Evolutionary conservation across 2,888 invertebrate species (phyloP), one percentile per base, ranked within the genome.

Genomic region (Sinohyriopsis cumingii): DNA sequence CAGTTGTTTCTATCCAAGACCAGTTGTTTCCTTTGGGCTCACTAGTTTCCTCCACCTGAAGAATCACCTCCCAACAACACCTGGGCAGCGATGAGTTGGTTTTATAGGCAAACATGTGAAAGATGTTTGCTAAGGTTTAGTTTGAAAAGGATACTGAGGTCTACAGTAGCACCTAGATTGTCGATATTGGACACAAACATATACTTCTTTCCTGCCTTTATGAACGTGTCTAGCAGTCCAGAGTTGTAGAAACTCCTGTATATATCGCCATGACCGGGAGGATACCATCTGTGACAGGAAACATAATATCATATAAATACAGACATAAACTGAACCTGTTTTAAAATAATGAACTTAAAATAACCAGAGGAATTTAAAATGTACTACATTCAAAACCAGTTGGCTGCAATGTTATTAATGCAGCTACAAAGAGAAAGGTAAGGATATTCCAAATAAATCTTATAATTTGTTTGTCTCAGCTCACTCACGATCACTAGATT

Each of bases 111-210:
- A 33, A 9, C 9, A 5, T 20, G 19, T 19, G 19, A 22, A 59
- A 19, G 22, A 55, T 54, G 61, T 22, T 45, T 54, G 28, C 15
- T 33, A 69, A 60, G 24, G 9, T 5, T 33, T 33, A 54, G n/a
- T 33, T 15, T 64, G 33, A n/a, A 59, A 87, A 89, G 90, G 90
- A 99, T 98, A 91, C 95, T 96, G 72, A 98, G 92, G 91, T 99
- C 99, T 54, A 99, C 99, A 1, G 98, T 99, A 25, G 99, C 99
- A 24, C 99, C 99, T 81, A 99, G 92, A 91, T 99, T 99, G 91
- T 99, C 99, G 86, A 99, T 99, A 91, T 99, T 99, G 63, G 99
- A 99, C 83, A 99, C 94, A 92, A 99, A 99, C 90, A 97, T 96
- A 91, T 97, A 98, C 82, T 98, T 95, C 72, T 96, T 93, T 1